Percentiles rank a stretch among this genome's conserved stretches.
These are phyloP conservation scores for Erythrocebus patas DNA, from an alignment of 2,113 vertebrate genomes.

Conservation along the genomic window DNA sequence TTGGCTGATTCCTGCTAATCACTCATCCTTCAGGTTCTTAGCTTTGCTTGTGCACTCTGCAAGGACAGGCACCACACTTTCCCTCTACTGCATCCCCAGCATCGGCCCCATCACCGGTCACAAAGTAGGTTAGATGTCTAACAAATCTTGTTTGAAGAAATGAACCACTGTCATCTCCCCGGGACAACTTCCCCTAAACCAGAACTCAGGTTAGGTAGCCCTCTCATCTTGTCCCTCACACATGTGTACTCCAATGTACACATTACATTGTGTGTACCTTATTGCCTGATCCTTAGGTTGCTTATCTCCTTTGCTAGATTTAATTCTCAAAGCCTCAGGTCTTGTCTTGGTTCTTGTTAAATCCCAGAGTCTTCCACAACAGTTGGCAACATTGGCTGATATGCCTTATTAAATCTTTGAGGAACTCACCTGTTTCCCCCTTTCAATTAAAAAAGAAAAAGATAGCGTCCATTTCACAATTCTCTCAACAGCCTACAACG, in stretches of 20 bases:
- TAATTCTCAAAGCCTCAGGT: not conserved
- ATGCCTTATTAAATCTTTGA: not conserved
- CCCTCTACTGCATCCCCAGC: not conserved
- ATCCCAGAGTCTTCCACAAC: not conserved
- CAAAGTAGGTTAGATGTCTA: not conserved
- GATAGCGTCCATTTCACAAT: not conserved
- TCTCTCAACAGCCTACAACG: not conserved
- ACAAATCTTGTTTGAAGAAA: not conserved
- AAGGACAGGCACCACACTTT: not conserved
- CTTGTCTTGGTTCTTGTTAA: slow-evolving; percentile 1
- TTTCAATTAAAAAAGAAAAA: slow-evolving; percentile 1
- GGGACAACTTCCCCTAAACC: not conserved
- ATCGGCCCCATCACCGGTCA: not conserved
- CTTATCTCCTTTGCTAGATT: not conserved
- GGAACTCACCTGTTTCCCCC: not conserved
- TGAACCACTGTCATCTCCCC: not conserved
- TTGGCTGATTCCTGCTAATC: not conserved
- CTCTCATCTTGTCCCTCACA: not conserved
- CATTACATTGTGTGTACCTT: not conserved
- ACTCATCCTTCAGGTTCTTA: not conserved
- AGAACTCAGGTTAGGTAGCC: not conserved
- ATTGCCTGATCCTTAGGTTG: not conserved
- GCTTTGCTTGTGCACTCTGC: not conserved
- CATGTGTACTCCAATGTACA: not conserved
- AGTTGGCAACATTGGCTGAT: not conserved